Percentiles rank a stretch among this genome's conserved stretches.
Evolutionary conservation across 1,140 invertebrate genomes (phyloP).

Genomic region (Lepidurus packardi): DNA sequence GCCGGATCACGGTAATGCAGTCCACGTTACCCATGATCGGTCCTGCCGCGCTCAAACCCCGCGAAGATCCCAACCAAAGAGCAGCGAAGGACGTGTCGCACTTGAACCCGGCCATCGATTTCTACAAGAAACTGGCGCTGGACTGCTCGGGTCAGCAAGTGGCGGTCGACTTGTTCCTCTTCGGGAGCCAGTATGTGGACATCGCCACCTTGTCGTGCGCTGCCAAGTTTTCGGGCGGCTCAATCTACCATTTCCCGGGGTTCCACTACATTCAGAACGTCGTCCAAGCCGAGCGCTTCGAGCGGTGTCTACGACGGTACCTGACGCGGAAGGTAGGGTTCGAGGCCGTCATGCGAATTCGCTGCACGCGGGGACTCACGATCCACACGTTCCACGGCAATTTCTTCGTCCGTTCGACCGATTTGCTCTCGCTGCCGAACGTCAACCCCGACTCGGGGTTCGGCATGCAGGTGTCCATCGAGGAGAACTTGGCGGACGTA

Average conservation of each 20-base stretch:
- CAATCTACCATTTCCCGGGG: constrained; percentile 85
- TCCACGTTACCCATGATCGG: constrained; percentile 82
- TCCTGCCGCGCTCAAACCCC: constrained; percentile 32
- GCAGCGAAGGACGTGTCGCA: constrained; percentile 67
- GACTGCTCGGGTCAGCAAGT: constrained; percentile 96
- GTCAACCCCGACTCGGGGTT: constrained; percentile 97
- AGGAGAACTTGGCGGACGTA: constrained; percentile 80
- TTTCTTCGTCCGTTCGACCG: constrained; percentile 97
- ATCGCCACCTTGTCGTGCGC: constrained; percentile 86
- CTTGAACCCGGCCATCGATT: constrained; percentile 92
- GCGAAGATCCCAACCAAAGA: constrained; percentile 63
- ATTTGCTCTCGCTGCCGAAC: constrained; percentile 92
- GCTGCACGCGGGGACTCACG: constrained; percentile 84
- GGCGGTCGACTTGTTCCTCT: constrained; percentile 88
- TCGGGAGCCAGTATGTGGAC: constrained; percentile 91
- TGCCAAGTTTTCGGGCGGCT: constrained; percentile 91
- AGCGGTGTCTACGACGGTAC: constrained; percentile 77
- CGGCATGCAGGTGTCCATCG: constrained; percentile 93
- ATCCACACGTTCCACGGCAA: constrained; percentile 99
- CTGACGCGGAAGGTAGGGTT: constrained; percentile 95
- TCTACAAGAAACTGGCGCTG: constrained; percentile 93
- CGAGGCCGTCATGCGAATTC: constrained; percentile 95
- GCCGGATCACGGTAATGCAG: constrained; percentile 90
- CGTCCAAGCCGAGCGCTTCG: constrained; percentile 66
- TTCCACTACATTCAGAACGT: constrained; percentile 67